phyloP scores from a whole-genome alignment of 2,888 invertebrate genomes.

The Scaeva pyrastri region DNA sequence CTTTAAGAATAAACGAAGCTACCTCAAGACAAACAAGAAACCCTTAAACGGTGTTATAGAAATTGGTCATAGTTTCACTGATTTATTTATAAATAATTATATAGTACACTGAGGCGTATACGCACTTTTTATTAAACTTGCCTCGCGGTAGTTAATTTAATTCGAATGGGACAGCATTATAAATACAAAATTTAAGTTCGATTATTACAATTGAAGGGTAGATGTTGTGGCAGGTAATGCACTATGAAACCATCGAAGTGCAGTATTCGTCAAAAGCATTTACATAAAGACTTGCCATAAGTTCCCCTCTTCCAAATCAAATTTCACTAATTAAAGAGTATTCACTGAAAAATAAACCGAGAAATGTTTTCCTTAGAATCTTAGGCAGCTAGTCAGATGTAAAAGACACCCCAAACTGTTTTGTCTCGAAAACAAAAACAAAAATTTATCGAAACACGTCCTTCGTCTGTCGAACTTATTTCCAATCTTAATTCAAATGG shows the following conservation, averaged over 20 bases:
- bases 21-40: no score
- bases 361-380: background rate
- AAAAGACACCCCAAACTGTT: background rate
- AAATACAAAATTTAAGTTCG: no score
- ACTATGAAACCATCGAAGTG: background rate
- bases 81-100: no score
- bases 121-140: no score
- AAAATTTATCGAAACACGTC: constrained; percentile 70
- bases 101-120: no score
- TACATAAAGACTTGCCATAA: background rate
- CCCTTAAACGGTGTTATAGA: no score
- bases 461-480: constrained; percentile 62
- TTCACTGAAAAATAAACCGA: constrained; percentile 40
- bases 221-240: no score
- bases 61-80: no score
- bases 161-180: no score
- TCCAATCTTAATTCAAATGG: constrained; percentile 60
- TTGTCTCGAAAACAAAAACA: constrained; percentile 46
- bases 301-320: constrained; percentile 6
- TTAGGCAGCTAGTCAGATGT: background rate
- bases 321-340: constrained; percentile 60
- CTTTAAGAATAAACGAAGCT: no score
- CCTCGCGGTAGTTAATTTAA: no score
- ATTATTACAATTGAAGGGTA: no score
- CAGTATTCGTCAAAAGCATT: background rate